Percentiles rank a stretch among this genome's conserved stretches.
These are phyloP conservation scores for Oostethus manadensis DNA, from an alignment of 2,113 vertebrate genomes.

Conservation along the genomic window DNA sequence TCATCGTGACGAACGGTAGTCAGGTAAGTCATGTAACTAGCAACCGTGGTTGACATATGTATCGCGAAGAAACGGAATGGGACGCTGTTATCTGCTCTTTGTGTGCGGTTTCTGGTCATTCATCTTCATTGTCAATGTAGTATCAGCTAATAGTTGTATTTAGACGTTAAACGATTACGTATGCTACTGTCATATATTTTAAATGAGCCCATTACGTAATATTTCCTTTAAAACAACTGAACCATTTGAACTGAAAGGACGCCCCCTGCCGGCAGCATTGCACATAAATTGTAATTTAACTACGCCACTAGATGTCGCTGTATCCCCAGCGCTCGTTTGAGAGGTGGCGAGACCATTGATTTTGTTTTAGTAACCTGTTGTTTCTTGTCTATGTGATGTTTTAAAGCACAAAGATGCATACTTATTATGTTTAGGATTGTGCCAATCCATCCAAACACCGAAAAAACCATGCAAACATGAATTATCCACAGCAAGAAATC, in stretches of 20 bases:
- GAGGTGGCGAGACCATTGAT: too few species aligned
- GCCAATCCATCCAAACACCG: too few species aligned
- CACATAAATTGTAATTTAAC: too few species aligned
- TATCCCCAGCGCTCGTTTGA: background rate
- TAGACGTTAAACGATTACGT: too few species aligned
- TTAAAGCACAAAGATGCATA: too few species aligned
- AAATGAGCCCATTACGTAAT: slow-evolving; percentile 2
- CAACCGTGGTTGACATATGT: background rate
- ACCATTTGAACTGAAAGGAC: too few species aligned
- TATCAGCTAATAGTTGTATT: too few species aligned
- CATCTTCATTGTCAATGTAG: background rate
- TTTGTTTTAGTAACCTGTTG: background rate
- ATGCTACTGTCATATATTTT: background rate
- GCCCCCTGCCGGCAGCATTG: too few species aligned
- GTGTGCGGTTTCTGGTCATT: background rate
- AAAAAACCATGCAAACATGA: too few species aligned
- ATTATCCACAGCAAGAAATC: too few species aligned
- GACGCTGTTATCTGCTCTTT: slow-evolving; percentile 1
- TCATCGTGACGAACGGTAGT: slow-evolving; percentile 19
- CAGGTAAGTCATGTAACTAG: slow-evolving; percentile 40
- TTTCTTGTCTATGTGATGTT: too few species aligned
- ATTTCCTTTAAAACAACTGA: background rate
- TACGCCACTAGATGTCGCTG: slow-evolving; percentile 41
- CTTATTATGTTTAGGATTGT: too few species aligned
- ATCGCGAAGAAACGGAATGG: background rate